Percentiles rank a stretch among this genome's conserved stretches.
phyloP scores from a whole-genome alignment of 2,797 vertebrate genomes.

The Orestias chungarensis region DNA sequence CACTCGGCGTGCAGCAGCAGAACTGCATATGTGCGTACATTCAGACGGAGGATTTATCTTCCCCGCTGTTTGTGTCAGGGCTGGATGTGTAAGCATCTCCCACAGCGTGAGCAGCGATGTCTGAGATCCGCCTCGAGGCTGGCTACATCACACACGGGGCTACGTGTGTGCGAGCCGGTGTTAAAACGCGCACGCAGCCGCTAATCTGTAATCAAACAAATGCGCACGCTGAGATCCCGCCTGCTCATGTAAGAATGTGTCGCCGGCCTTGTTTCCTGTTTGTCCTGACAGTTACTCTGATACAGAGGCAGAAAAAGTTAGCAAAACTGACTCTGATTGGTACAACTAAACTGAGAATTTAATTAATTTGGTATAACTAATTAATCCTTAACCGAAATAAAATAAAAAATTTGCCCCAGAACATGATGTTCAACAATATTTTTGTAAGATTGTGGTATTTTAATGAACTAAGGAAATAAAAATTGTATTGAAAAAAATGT shows the following conservation, averaged over 20 bases:
- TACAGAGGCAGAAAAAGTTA: slow-evolving; percentile 2
- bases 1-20: slow-evolving; percentile 18
- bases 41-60: slow-evolving; percentile 15
- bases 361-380: background rate
- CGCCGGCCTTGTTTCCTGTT: slow-evolving; percentile 41
- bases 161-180: slow-evolving; percentile 7
- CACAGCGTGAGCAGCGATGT: slow-evolving; percentile 34
- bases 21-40: slow-evolving; percentile 17
- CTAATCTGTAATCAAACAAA: slow-evolving; percentile 50
- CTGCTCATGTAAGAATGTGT: slow-evolving; percentile 22
- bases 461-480: background rate
- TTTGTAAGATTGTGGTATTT: background rate
- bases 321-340: slow-evolving; percentile 28
- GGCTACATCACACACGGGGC: slow-evolving; percentile 10
- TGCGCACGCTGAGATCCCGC: slow-evolving; percentile 25
- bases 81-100: slow-evolving; percentile 17
- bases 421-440: background rate
- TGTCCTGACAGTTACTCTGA: slow-evolving; percentile 48
- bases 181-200: slow-evolving; percentile 3
- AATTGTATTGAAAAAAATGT: too few relatives aligned
- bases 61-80: slow-evolving; percentile 15
- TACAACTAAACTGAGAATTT: background rate
- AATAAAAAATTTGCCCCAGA: background rate
- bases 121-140: slow-evolving; percentile 28
- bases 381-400: background rate